A percentile compares a stretch with the other conserved stretches of the same genome.
Conservation (phyloP, 2,113 vertebrate genomes). For the Pseudorasbora parva region DNA sequence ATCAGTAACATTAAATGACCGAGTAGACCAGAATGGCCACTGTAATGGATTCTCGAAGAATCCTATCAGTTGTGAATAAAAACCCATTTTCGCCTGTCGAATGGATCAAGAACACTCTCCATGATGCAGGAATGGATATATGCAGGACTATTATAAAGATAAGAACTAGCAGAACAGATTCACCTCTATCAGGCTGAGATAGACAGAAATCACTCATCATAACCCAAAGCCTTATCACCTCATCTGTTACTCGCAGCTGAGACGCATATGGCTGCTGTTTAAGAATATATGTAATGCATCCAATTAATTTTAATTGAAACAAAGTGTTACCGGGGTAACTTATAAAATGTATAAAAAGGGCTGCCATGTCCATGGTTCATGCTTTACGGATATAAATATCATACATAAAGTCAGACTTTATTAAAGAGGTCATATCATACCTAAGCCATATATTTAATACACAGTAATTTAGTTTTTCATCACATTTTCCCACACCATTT, state of each 20-base stretch:
- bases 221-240: not conserved
- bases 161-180: not conserved
- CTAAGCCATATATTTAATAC: not conserved
- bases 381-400: slow-evolving; percentile 10
- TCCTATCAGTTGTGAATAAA: slow-evolving; percentile 11
- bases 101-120: not conserved
- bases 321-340: not conserved
- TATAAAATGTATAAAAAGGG: not conserved
- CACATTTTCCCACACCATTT: not conserved
- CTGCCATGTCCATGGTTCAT: not conserved
- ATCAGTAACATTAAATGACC: not conserved
- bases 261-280: not conserved
- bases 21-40: not conserved
- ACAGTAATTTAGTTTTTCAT: not conserved
- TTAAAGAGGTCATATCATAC: slow-evolving; percentile 13
- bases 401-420: not conserved
- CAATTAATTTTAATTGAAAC: not conserved
- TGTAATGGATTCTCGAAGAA: not conserved
- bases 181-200: not conserved
- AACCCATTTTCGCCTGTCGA: slow-evolving; percentile 20
- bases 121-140: not conserved
- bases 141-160: not conserved
- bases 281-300: not conserved
- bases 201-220: not conserved
- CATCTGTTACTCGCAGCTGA: not conserved